Evolutionary conservation across 2,113 vertebrate genomes (phyloP).

Genomic region (Triplophysa dalaica): DNA sequence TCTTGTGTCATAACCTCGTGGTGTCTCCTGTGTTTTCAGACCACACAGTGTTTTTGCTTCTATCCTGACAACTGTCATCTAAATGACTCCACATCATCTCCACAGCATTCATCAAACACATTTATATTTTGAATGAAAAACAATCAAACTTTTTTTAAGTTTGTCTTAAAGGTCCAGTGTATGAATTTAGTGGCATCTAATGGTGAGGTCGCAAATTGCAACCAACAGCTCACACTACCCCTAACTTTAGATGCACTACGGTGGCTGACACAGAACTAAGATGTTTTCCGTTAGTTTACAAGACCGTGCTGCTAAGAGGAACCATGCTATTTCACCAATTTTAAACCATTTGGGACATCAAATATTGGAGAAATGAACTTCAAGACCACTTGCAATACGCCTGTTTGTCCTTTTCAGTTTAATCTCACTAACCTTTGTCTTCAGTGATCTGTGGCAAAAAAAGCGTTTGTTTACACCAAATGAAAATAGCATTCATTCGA

Average conservation of each 20-base stretch:
- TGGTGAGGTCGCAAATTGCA: too few species aligned
- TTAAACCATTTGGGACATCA: not conserved
- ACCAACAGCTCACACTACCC: too few species aligned
- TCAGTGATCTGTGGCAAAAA: not conserved
- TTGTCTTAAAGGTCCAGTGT: too few species aligned
- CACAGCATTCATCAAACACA: not conserved
- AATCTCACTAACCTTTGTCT: not conserved
- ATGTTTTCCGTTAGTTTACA: too few species aligned
- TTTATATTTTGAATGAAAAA: not conserved
- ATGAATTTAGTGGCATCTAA: too few species aligned
- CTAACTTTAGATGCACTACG: too few species aligned
- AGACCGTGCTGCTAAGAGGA: too few species aligned
- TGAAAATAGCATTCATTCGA: conserved; percentile 17
- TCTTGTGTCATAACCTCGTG: not conserved
- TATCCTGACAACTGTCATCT: conserved; percentile 10
- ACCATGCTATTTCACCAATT: too few species aligned
- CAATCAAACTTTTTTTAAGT: not conserved
- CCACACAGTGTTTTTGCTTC: not conserved
- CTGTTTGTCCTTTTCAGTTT: conserved; percentile 12
- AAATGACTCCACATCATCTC: not conserved
- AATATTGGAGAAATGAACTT: not conserved
- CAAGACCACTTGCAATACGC: not conserved
- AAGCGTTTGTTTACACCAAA: conserved; percentile 4
- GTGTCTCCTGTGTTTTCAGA: not conserved
- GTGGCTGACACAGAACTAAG: too few species aligned